Percentiles rank a stretch among this genome's conserved stretches.
phyloP scores from a whole-genome alignment of 2,888 invertebrate genomes.

The Chloroclysta siterata region DNA sequence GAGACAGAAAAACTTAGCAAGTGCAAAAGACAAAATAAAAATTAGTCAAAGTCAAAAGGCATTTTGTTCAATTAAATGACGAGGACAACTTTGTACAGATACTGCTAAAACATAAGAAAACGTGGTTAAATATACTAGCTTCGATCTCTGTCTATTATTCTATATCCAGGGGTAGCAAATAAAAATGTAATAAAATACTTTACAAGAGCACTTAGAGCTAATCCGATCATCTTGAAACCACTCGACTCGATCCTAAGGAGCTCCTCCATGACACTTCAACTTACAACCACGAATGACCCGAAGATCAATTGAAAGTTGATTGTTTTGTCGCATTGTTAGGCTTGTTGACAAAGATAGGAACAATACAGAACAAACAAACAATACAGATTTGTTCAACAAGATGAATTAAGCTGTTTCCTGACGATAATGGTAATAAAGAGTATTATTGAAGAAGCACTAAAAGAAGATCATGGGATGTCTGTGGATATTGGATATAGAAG shows the following conservation, averaged over 20 bases:
- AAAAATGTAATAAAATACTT: slow-evolving; percentile 40
- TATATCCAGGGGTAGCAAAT: neutral
- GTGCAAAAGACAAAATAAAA: too few species aligned
- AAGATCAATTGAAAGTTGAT: slow-evolving; percentile 21
- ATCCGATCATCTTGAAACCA: slow-evolving; percentile 54
- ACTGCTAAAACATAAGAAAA: neutral
- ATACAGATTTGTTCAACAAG: slow-evolving; percentile 13
- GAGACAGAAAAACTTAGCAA: too few species aligned
- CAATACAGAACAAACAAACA: slow-evolving; percentile 25
- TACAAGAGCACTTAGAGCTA: slow-evolving; percentile 56
- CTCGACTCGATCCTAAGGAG: slow-evolving; percentile 42
- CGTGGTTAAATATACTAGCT: neutral
- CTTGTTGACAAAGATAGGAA: slow-evolving; percentile 27
- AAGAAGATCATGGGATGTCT: too few species aligned
- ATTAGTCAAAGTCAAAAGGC: too few species aligned
- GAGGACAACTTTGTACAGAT: neutral
- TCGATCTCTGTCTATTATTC: neutral
- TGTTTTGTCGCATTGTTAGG: slow-evolving; percentile 24
- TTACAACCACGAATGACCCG: slow-evolving; percentile 28
- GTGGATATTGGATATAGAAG: too few species aligned
- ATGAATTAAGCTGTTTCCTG: neutral
- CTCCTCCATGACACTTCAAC: slow-evolving; percentile 47
- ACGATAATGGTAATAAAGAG: neutral
- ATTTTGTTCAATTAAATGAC: too few species aligned
- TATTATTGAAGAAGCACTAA: too few species aligned